Evolutionary conservation across 1,140 invertebrate species (phyloP), one percentile per base, ranked within the genome.

Genomic region (Neodiprion fabricii): DNA sequence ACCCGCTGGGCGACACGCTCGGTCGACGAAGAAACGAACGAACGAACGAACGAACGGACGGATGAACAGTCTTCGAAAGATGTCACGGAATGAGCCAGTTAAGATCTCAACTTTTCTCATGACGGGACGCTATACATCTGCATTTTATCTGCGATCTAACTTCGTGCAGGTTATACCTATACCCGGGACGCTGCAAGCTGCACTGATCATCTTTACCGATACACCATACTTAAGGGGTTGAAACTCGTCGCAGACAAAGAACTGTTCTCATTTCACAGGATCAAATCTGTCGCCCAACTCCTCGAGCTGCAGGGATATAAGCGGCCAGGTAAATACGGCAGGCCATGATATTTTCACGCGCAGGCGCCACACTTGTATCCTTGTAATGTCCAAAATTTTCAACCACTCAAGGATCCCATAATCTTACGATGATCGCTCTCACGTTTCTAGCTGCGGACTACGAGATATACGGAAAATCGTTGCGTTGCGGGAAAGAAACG

Each of bases 1-100:
- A 81, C 84, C 84, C 79, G 84, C 83, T 85, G 84, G 67, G 84
- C 80, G 78, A 83, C 81, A 85, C 78, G 78, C 79, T 79, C 80
- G 80, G 77, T 79, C 78, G 78, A 76, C 80, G 75, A 75, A 78
- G 48, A 5, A 40, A 40, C 70, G 48, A 71, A 48, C 67, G 72
- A 48, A 66, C 61, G 67, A 49, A 21, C 70, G 70, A 66, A 66
- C 48, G 67, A 23, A 61, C 67, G 28, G 23, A 72, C 71, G 61
- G 49, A 40, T 40, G 65, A 66, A 72, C 67, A 66, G 53, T 72
- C 71, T n/a, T 66, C 53, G 28, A 66, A 66, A 72, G 72, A 40
- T 72, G 23, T 67, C 76, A 71, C 61, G 81, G 70, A 79, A 77
- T 79, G 80, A 83, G 67, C 72, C 84, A 84, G 84, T 85, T 85